phyloP scores from a whole-genome alignment of 2,888 invertebrate species.

The Xylota segnis region DNA sequence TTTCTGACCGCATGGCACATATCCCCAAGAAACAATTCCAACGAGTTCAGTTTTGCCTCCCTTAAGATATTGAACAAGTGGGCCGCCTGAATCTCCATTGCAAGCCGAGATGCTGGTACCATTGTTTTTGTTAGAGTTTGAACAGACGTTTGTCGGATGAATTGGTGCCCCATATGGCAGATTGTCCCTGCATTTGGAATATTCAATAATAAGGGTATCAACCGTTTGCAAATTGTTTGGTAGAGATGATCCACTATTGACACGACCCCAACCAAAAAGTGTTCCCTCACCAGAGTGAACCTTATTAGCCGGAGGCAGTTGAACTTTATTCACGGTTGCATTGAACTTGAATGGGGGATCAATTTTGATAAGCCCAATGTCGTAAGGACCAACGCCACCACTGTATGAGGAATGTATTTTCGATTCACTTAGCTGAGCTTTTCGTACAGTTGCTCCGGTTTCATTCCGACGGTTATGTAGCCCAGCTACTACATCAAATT shows the following conservation, averaged over 20 bases:
- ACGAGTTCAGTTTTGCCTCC: conserved; percentile 80
- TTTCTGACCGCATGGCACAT: conserved; percentile 84
- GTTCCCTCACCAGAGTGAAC: conserved; percentile 81
- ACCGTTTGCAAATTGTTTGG: conserved; percentile 81
- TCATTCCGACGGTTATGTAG: conserved; percentile 81
- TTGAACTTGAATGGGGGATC: conserved; percentile 80
- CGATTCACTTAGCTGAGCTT: conserved; percentile 79
- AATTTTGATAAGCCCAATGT: conserved; percentile 86
- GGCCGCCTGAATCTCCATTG: conserved; percentile 83
- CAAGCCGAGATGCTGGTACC: conserved; percentile 84
- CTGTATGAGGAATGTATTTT: conserved; percentile 81
- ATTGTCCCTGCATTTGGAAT: conserved; percentile 77
- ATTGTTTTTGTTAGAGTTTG: conserved; percentile 83
- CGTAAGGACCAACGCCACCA: conserved; percentile 85
- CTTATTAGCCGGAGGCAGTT: conserved; percentile 81
- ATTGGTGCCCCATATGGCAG: conserved; percentile 80
- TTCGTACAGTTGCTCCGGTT: conserved; percentile 79
- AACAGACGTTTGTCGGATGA: conserved; percentile 83
- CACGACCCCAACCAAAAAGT: conserved; percentile 85
- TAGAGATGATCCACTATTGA: conserved; percentile 78
- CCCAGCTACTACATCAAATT: conserved; percentile 83
- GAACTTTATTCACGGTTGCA: conserved; percentile 81
- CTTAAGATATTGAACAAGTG: conserved; percentile 79
- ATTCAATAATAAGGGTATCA: conserved; percentile 80
- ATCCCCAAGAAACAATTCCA: conserved; percentile 86